Evolutionary conservation across 2,797 vertebrate genomes (phyloP).

Genomic region (Uromys caudimaculatus): DNA sequence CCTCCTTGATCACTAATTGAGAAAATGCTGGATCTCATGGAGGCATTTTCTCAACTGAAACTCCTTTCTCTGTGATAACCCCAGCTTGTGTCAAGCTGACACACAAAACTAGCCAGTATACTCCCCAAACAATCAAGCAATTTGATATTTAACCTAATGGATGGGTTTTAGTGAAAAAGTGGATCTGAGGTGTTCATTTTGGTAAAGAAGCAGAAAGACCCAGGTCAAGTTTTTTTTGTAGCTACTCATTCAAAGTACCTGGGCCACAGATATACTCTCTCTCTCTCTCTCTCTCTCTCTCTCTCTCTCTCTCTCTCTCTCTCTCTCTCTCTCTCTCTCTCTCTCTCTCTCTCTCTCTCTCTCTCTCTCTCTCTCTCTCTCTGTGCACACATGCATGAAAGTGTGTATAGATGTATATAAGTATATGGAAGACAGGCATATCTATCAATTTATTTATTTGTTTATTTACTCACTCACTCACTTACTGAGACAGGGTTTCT

Average conservation of each 20-base stretch:
- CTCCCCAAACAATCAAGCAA: slow-evolving; percentile 35
- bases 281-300: too few species aligned
- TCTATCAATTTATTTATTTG: not conserved
- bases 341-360: too few species aligned
- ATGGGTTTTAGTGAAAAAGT: not conserved
- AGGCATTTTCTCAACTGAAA: too few species aligned
- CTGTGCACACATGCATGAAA: too few species aligned
- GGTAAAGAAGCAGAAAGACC: not conserved
- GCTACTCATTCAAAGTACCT: slow-evolving; percentile 5
- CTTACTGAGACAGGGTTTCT: not conserved
- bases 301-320: too few species aligned
- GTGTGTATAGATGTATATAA: not conserved
- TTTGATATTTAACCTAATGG: not conserved
- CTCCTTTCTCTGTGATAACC: too few species aligned
- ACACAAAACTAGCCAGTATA: too few species aligned
- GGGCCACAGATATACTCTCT: not conserved
- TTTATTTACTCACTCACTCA: not conserved
- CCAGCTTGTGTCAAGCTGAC: too few species aligned
- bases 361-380: too few species aligned
- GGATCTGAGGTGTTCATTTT: not conserved
- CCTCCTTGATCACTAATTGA: too few species aligned
- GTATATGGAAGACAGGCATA: not conserved
- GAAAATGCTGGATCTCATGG: too few species aligned
- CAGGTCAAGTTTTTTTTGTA: not conserved
- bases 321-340: too few species aligned